Evolutionary conservation across 2,888 invertebrate genomes (phyloP).

Genomic region (Malacosoma neustria): DNA sequence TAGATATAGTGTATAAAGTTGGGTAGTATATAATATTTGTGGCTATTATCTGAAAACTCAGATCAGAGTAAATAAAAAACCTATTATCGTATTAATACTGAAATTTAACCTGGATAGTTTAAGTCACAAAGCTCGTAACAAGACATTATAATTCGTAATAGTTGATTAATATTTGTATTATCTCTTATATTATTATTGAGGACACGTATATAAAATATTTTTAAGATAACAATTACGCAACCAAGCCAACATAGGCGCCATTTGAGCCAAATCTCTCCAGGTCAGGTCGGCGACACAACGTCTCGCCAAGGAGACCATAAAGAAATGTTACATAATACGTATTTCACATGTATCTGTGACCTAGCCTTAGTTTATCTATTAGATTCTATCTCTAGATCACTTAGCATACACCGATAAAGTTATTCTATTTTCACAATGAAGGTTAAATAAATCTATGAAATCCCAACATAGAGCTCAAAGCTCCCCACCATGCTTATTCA

Average conservation of each 20-base stretch:
- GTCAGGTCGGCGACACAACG: conserved; percentile 22
- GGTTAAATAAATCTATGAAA: not conserved
- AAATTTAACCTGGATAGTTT: too few relatives aligned
- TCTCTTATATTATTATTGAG: not conserved
- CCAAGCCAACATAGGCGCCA: conserved; percentile 5
- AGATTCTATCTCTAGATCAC: not conserved
- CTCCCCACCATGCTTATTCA: not conserved
- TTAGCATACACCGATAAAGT: too few relatives aligned
- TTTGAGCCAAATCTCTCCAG: conserved; percentile 18
- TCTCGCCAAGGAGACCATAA: conserved; percentile 21
- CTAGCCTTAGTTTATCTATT: conserved; percentile 3
- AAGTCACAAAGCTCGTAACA: too few relatives aligned
- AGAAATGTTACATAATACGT: conserved; percentile 1
- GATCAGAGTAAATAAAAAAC: too few relatives aligned
- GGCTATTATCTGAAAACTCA: too few relatives aligned
- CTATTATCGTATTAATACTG: too few relatives aligned
- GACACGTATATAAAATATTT: too few relatives aligned
- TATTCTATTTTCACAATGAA: not conserved
- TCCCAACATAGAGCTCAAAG: not conserved
- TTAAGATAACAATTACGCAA: conserved; percentile 4
- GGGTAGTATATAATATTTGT: too few relatives aligned
- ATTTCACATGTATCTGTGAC: conserved; percentile 1
- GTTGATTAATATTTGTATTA: too few relatives aligned
- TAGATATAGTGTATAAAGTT: too few relatives aligned
- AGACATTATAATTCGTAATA: too few relatives aligned